Percentiles rank a stretch among this genome's conserved stretches.
These are phyloP conservation scores for Salvelinus namaycush DNA, from an alignment of 2,113 vertebrate species.

Conservation along the genomic window DNA sequence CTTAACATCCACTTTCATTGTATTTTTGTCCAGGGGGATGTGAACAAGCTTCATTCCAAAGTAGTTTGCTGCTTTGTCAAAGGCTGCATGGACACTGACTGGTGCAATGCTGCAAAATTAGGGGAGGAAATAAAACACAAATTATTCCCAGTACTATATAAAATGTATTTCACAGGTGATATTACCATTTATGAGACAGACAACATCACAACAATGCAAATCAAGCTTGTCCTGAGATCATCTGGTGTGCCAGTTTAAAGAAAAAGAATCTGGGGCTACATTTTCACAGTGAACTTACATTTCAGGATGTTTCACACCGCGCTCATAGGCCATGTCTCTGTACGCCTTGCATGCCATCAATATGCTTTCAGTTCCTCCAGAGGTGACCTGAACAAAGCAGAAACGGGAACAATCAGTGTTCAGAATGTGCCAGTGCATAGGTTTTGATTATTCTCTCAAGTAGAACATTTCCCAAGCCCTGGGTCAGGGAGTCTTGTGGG, in stretches of 20 bases:
- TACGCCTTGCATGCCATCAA: slow-evolving; percentile 98
- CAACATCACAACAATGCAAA: neutral
- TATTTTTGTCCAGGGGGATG: slow-evolving; percentile 81
- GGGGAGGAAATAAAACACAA: too few species aligned
- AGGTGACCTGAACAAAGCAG: slow-evolving; percentile 70
- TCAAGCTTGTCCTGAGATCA: neutral
- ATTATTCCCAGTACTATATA: too few species aligned
- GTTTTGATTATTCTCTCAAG: neutral
- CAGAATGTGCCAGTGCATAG: neutral
- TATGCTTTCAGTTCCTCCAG: slow-evolving; percentile 95
- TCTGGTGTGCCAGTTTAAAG: neutral
- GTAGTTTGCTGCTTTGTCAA: slow-evolving; percentile 95
- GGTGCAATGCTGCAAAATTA: slow-evolving; percentile 81
- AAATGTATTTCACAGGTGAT: too few species aligned
- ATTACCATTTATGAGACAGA: neutral
- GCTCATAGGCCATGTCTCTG: slow-evolving; percentile 89
- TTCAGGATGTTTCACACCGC: slow-evolving; percentile 89
- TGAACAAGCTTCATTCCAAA: slow-evolving; percentile 92
- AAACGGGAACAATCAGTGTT: neutral
- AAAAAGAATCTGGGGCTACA: neutral
- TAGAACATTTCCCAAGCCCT: neutral
- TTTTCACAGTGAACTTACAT: slow-evolving; percentile 77
- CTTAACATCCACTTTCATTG: slow-evolving; percentile 95
- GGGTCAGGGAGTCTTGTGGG: neutral
- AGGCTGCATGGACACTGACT: slow-evolving; percentile 87